Base-by-base conservation (phyloP, 2,797 vertebrate species). In the Tamandua tetradactyla region DNA sequence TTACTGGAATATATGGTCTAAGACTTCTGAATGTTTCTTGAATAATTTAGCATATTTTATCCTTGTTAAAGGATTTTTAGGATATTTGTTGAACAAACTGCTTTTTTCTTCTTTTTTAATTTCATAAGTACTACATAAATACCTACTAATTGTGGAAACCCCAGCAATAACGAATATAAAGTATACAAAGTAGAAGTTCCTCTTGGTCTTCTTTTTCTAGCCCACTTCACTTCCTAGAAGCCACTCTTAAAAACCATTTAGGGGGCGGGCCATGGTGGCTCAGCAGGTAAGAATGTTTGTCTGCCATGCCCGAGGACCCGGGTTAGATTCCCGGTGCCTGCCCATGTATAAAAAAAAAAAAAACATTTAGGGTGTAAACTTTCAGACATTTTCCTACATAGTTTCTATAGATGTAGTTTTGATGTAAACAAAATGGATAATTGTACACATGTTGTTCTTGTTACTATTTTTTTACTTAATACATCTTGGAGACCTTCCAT, bases 61-160 rank as follows among this genome's bases (percentile, higher is more conserved):
- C 47, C 13, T 42, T 74, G 81, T 85, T 59, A 78, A 88, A 88
- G 22, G 3, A 42, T 40, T 93, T 92, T 44, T 57, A 96, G 80
- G 13, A 32, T 27, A 59, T 75, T 78, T 87, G 1, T 64, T 83
- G 44, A 94, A 35, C 49, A 86, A 94, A 25, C 27, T 91, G 22
- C 79, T 17, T 59, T 86, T 62, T 55, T 47, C 47, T 47, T 47
- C 20, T 69, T 30, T 66, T 86, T 75, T 71, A 35, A 22, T 79
- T 62, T 61, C 81, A 61, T 10, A 95, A 76, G 30, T 84, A 94
- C 76, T 25, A 91, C n/a, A 72, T 69, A 74, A 91, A 83, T 47
- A 49, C 13, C 42, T 62, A 79, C 35, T 62, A 91, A 68, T 35
- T 80, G 8, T 89, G 25, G 61, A 76, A 91, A 80, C 81, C 57